Percentiles rank a stretch among this genome's conserved stretches.
Evolutionary conservation across 2,888 invertebrate genomes (phyloP).

Genomic region (Sinopyrophorus schimmeli): DNA sequence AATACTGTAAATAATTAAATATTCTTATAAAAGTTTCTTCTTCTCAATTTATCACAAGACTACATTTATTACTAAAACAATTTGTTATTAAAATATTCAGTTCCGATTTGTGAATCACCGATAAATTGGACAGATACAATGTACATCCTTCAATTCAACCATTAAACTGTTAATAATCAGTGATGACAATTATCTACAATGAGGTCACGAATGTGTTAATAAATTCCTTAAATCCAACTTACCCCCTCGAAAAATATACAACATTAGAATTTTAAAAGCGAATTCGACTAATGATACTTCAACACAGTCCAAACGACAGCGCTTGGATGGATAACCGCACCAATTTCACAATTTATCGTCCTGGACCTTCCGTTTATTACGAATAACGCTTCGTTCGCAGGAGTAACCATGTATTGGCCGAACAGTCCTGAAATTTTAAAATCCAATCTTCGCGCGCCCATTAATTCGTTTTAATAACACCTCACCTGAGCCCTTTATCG

Average conservation of each 20-base stretch:
- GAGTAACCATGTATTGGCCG: constrained; percentile 73
- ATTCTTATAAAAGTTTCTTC: constrained; percentile 39
- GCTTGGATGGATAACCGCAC: constrained; percentile 67
- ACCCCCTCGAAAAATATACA: constrained; percentile 16
- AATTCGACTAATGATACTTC: constrained; percentile 57
- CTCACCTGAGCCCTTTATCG: constrained; percentile 65
- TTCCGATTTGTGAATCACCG: constrained; percentile 36
- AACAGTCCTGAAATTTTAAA: constrained; percentile 59
- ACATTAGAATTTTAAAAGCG: constrained; percentile 19
- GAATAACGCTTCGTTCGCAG: constrained; percentile 70
- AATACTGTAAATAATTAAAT: constrained; percentile 32
- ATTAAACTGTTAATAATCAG: constrained; percentile 19
- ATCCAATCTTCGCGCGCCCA: not conserved
- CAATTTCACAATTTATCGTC: constrained; percentile 76
- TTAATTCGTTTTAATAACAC: no score
- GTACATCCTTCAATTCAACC: constrained; percentile 19
- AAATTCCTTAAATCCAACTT: constrained; percentile 21
- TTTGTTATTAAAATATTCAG: constrained; percentile 47
- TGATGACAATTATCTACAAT: constrained; percentile 34
- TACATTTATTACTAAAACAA: constrained; percentile 47
- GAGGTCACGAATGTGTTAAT: constrained; percentile 29
- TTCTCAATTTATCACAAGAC: constrained; percentile 49
- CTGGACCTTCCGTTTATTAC: constrained; percentile 72
- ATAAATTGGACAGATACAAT: constrained; percentile 32
- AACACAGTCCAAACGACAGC: constrained; percentile 68